Base-by-base conservation (phyloP, 2,797 vertebrate genomes). In the Semaprochilodus insignis region DNA sequence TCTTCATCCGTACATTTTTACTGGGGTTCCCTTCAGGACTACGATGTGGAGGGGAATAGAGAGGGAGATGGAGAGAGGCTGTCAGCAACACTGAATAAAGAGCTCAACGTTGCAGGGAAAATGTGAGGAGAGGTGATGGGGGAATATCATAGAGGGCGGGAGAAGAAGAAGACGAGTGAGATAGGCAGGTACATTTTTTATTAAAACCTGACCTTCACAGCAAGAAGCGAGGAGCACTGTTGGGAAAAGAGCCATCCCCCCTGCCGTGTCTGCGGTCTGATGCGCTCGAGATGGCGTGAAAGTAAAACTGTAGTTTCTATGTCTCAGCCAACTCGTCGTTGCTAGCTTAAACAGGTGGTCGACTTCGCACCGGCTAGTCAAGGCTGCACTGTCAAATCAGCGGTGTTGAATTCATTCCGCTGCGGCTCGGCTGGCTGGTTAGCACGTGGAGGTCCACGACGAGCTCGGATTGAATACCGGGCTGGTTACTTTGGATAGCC, bases 21-120 rank as follows among this genome's bases (percentile, higher is more conserved):
- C 65, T 52, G 55, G 36, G 81, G 78, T 84, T 86, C 80, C 82
- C 80, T 80, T 74, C 63, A 85, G 82, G 81, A 75, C 69, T 25
- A 48, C 15, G 69, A 54, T 52, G 70, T 44, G n/a, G 74, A 70
- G 63, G 59, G 6, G 54, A 81, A 63, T 54, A 78, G 63, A 34
- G 55, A 81, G 66, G 21, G 34, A 81, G 44, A 36, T 52, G 66
- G 36, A 65, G 51, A 73, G 40, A 51, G 44, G 55, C 71, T 74
- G 81, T 54, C 76, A 74, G 52, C 34, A 51, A 59, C 21, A 54
- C 23, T 57, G 76, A 79, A 77, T 74, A 74, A 67, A 79, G 71
- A 79, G 77, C 31, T 82, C 55, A 63, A 57, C n/a, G 51, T 19
- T 52, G 40, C 51, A 67, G 71, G 57, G 52, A 62, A 71, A 83